Evolutionary conservation across 37 sponge, comb jelly and placozoan genomes (phyloP).

Genomic region (Chondrosia reniformis): DNA sequence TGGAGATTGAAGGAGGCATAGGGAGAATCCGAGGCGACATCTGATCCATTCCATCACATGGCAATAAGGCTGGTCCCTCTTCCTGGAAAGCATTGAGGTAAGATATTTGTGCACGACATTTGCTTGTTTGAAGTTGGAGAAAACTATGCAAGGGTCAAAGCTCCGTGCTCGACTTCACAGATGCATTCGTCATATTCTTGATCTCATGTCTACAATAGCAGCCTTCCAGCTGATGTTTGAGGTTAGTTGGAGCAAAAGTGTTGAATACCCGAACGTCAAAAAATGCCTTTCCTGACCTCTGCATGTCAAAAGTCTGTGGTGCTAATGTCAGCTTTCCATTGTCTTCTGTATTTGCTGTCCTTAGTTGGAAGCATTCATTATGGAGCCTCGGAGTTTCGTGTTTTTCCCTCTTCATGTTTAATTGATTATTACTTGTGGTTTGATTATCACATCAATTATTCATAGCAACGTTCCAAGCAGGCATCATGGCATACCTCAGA

Average conservation of each 20-base stretch:
- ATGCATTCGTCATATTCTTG: not conserved
- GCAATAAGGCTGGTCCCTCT: not conserved
- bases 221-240: not conserved
- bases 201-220: slow-evolving; percentile 1
- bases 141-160: not conserved
- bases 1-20: not conserved
- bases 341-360: no score
- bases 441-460: no score
- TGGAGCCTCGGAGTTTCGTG: no score
- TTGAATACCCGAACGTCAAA: not conserved
- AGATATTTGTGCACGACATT: no score
- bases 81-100: not conserved
- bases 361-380: no score
- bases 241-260: not conserved
- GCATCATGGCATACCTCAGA: no score
- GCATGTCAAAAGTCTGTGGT: no score
- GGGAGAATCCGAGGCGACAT: not conserved
- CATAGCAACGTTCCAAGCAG: no score
- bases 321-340: no score
- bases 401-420: no score
- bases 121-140: no score
- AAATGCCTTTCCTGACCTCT: not conserved
- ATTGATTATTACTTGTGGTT: no score
- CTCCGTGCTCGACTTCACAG: not conserved
- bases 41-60: not conserved